Evolutionary conservation across 2,113 vertebrate species (phyloP).

Genomic region (Microcebus murinus): DNA sequence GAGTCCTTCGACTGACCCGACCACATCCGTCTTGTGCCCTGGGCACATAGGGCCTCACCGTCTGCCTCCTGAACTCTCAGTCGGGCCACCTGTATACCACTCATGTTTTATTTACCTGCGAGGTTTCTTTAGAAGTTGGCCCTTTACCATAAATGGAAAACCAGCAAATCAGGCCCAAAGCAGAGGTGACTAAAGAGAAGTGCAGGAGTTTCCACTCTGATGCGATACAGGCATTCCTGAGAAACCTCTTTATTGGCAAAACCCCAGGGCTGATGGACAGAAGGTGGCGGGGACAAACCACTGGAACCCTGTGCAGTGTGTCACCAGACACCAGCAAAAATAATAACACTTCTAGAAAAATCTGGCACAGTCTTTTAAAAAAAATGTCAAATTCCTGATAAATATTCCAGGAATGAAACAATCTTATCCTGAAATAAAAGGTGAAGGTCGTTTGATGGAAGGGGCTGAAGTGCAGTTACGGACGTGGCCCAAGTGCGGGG

Average conservation of each 20-base stretch:
- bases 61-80: background rate
- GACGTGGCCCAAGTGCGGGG: background rate
- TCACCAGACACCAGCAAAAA: background rate
- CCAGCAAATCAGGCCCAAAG: background rate
- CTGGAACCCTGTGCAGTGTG: rapidly evolving
- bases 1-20: rapidly evolving
- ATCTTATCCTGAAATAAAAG: background rate
- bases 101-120: background rate
- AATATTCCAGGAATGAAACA: background rate
- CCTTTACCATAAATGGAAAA: background rate
- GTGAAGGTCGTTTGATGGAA: background rate
- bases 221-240: background rate
- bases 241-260: background rate
- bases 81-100: background rate
- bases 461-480: background rate
- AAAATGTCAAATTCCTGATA: background rate
- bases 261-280: background rate
- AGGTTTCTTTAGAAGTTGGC: background rate
- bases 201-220: too few relatives aligned
- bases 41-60: rapidly evolving
- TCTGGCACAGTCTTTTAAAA: background rate
- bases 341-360: background rate
- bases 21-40: background rate
- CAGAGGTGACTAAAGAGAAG: background rate
- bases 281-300: rapidly evolving